A percentile compares a stretch with the other conserved stretches of the same genome.
phyloP scores from a whole-genome alignment of 2,113 vertebrate species.

The Podarcis cretensis region DNA sequence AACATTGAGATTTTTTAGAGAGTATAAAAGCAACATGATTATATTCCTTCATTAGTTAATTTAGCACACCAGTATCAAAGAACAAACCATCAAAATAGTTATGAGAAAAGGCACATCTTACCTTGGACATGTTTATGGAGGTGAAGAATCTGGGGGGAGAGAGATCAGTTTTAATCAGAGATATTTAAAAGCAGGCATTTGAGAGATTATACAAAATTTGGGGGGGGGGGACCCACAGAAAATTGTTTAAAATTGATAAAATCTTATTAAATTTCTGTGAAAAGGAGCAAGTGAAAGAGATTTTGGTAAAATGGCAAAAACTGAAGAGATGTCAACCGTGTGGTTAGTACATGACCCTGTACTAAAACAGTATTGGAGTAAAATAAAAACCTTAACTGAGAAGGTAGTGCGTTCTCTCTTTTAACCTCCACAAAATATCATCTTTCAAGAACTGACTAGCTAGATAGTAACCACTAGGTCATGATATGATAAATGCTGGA shows the following conservation, averaged over 20 bases:
- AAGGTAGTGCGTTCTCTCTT: background rate
- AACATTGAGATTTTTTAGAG: background rate
- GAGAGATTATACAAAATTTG: background rate
- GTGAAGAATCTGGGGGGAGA: slow-evolving; percentile 59
- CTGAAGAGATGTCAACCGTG: too few relatives aligned
- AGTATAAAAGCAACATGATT: background rate
- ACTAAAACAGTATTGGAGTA: background rate
- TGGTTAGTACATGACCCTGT: background rate
- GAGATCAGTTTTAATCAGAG: background rate
- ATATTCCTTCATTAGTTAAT: background rate
- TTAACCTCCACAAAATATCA: background rate
- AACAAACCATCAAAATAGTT: background rate
- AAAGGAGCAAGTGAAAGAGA: background rate
- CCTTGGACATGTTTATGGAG: slow-evolving; percentile 78
- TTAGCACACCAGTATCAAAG: background rate
- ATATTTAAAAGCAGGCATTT: background rate
- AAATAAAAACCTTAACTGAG: background rate
- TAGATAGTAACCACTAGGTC: background rate
- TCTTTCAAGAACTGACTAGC: too few relatives aligned
- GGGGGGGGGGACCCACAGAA: too few relatives aligned
- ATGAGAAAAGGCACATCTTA: slow-evolving; percentile 54
- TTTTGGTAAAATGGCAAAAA: background rate
- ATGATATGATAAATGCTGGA: background rate
- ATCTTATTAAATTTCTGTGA: background rate
- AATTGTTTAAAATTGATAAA: background rate